phyloP scores from a whole-genome alignment of 2,797 vertebrate genomes.

The Zalophus californianus region DNA sequence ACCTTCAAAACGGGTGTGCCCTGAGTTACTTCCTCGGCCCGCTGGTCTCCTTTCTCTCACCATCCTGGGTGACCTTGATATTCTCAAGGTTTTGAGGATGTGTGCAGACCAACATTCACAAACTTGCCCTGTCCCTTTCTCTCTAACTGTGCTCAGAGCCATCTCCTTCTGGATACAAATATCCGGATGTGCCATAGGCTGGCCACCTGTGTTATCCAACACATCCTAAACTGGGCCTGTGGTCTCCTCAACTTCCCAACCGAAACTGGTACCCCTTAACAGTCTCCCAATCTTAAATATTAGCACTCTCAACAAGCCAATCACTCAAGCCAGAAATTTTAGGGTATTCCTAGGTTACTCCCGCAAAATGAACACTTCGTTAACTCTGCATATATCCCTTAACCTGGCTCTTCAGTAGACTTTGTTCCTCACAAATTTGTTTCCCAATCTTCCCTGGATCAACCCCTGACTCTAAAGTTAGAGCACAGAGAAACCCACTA shows the following conservation, averaged over 20 bases:
- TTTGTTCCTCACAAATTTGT: background rate
- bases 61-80: background rate
- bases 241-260: background rate
- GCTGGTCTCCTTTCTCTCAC: background rate
- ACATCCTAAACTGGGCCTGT: background rate
- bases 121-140: fast-evolving
- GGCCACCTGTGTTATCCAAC: background rate
- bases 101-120: background rate
- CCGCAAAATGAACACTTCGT: background rate
- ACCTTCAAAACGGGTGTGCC: background rate
- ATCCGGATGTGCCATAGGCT: fast-evolving
- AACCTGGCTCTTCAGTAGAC: fast-evolving
- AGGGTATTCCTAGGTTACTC: no score
- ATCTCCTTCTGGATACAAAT: fast-evolving
- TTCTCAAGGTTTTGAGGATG: background rate
- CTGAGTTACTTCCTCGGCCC: fast-evolving
- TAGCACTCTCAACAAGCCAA: background rate
- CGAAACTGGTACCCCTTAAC: background rate
- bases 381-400: fast-evolving
- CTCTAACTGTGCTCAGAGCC: background rate
- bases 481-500: background rate
- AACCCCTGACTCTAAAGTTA: background rate
- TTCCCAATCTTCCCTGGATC: background rate
- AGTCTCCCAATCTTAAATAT: background rate
- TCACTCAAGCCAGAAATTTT: background rate